These are phyloP conservation scores for Vidua chalybeata DNA, from an alignment of 2,113 vertebrate species.

Conservation along the genomic window DNA sequence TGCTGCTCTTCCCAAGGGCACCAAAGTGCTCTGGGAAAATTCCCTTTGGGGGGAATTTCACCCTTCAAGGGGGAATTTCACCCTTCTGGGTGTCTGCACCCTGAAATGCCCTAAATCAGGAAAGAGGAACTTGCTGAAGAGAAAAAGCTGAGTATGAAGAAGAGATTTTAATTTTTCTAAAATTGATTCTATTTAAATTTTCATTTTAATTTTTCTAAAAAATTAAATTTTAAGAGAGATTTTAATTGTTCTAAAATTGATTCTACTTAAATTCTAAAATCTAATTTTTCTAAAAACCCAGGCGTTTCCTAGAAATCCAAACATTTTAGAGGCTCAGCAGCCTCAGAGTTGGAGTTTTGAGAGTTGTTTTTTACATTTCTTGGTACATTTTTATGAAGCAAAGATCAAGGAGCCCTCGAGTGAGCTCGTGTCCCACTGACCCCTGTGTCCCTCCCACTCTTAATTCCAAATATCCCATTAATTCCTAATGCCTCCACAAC, in stretches of 20 bases:
- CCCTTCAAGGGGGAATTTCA: not conserved
- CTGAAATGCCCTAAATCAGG: not conserved
- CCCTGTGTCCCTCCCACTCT: not conserved
- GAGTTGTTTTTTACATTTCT: not conserved
- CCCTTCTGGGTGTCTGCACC: not conserved
- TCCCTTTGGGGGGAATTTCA: too few relatives aligned
- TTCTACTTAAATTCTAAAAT: not conserved
- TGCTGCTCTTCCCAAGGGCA: not conserved
- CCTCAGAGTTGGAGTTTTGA: not conserved
- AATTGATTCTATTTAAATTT: not conserved
- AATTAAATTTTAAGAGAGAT: not conserved
- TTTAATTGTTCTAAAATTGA: not conserved
- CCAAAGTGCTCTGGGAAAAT: not conserved
- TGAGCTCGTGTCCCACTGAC: not conserved
- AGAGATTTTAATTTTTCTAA: not conserved
- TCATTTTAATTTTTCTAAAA: not conserved
- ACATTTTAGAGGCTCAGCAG: not conserved
- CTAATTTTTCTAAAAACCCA: not conserved
- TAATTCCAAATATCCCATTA: not conserved
- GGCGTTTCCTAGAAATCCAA: not conserved
- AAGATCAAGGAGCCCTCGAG: not conserved
- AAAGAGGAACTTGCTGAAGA: not conserved
- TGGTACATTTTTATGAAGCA: not conserved
- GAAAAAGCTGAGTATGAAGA: not conserved
- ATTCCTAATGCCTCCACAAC: accelerated